Conservation (phyloP, 2,113 vertebrate genomes). For the Regulus satrapa region DNA sequence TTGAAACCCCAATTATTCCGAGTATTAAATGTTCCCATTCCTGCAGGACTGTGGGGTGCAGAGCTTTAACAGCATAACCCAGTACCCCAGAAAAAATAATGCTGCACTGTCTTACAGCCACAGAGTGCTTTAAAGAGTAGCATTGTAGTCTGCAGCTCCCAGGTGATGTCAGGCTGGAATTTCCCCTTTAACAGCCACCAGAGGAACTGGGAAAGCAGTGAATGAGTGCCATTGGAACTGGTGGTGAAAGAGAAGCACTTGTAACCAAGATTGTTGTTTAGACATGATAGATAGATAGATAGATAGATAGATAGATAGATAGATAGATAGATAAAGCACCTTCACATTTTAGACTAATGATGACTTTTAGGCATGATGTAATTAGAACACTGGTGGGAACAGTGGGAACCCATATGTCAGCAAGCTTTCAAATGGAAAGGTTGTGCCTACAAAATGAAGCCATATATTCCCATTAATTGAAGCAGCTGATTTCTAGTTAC, state of each 20-base stretch:
- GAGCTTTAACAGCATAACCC: background rate
- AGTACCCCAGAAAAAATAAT: background rate
- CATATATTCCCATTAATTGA: constrained; percentile 51
- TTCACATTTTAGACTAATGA: constrained; percentile 23
- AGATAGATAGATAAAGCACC: background rate
- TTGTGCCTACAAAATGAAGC: constrained; percentile 39
- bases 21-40: background rate
- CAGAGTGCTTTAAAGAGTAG: background rate
- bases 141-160: background rate
- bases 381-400: constrained; percentile 36
- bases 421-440: background rate
- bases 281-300: too few species aligned
- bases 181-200: background rate
- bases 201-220: background rate
- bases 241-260: background rate
- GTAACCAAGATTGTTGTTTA: background rate
- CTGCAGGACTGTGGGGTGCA: background rate
- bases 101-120: background rate
- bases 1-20: background rate
- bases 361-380: constrained; percentile 26
- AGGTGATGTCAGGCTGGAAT: background rate
- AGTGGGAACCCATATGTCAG: constrained; percentile 31
- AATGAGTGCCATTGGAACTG: background rate
- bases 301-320: too few species aligned
- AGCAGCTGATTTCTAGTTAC: constrained; percentile 24